Conservation (phyloP, 2,113 vertebrate species). For the Mustelus asterias region DNA sequence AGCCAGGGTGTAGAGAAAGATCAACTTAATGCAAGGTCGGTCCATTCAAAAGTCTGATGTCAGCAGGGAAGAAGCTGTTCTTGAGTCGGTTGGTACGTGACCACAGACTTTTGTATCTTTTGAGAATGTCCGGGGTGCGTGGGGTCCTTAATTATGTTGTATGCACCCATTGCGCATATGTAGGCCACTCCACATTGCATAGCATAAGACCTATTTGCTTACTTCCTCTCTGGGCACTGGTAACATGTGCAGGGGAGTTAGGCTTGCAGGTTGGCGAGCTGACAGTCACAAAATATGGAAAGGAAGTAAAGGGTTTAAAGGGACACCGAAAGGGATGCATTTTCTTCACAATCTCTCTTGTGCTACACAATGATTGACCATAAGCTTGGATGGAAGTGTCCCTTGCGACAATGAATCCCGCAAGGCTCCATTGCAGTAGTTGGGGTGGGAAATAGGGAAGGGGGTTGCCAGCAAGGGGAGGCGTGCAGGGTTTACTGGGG, state of each 20-base stretch:
- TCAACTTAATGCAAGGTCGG: too few species aligned
- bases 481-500: neutral
- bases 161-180: neutral
- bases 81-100: too few species aligned
- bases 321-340: neutral
- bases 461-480: too few species aligned
- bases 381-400: neutral
- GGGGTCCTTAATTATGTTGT: too few species aligned
- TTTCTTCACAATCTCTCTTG: neutral
- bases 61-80: too few species aligned
- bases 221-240: neutral
- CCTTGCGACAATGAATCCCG: neutral
- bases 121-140: too few species aligned
- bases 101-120: too few species aligned
- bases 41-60: too few species aligned
- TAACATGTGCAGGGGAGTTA: neutral
- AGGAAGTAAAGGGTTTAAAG: neutral
- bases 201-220: neutral
- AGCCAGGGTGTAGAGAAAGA: too few species aligned
- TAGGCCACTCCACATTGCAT: neutral
- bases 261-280: neutral
- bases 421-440: neutral
- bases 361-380: neutral
- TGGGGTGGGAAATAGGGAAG: neutral
- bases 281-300: neutral